Evolutionary conservation across 1,140 invertebrate genomes (phyloP), one percentile per base, ranked within the genome.

Genomic region (Panonychus citri): DNA sequence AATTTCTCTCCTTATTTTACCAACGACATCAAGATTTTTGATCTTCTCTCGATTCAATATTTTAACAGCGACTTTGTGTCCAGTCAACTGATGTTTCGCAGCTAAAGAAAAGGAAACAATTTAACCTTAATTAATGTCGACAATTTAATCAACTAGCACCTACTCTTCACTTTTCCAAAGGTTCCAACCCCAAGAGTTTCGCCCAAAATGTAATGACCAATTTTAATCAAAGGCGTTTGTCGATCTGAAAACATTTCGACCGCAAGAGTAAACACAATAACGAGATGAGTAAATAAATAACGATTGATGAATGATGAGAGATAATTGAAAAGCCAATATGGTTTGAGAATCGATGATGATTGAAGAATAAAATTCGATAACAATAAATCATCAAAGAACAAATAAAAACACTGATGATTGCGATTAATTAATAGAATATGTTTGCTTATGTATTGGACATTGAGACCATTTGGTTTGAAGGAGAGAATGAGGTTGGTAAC

Each of bases 1-100:
- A 66, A 99, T 99, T 73, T 99, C 95, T 56, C 94, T 74, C 51
- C 90, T 76, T 61, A 99, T 98, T 74, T 99, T 99, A 3, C 90
- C 88, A 43, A 98, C 95, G 3, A 99, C 94, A 80, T 99, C 94
- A 3, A 99, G 73, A 66, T 85, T 94, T 71, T 98, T 99, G 39
- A 99, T 99, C 70, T 97, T 97, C 65, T 97, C 87, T 26, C 95
- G 76, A 70, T 99, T 99, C 26, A 99, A 71, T 61, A 99, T 98
- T 72, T 99, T 99, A 0, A 99, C 86, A 27, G 94, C 94, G 39
- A 99, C 95, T 74, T 97, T 96, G 67, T 97, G 90, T 58, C 86
- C 87, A 8, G 95, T 98, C 27, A 94, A 71, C 62, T 95, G 85
- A 74, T 99, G 95, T 68, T 91, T 88, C 4, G 93, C 94, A 68